phyloP scores from a whole-genome alignment of 2,113 vertebrate genomes.

The Perognathus longimembris region DNA sequence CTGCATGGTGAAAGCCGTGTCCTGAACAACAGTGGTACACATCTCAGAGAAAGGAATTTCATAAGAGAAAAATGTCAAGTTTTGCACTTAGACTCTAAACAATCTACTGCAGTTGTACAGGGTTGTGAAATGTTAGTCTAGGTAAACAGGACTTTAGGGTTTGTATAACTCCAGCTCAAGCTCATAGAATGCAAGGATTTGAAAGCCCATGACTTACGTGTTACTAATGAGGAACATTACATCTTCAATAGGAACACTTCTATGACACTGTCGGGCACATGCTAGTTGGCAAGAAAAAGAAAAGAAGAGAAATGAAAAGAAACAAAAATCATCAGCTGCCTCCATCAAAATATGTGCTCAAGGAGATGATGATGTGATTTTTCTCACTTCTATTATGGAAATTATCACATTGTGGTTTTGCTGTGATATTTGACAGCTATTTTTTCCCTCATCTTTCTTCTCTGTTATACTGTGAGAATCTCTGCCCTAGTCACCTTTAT shows the following conservation, averaged over 20 bases:
- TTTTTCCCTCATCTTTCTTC: neutral
- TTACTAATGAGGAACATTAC: neutral
- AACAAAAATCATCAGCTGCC: neutral
- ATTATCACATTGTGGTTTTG: neutral
- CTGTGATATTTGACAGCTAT: neutral
- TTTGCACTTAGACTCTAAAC: conserved; percentile 69
- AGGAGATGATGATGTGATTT: neutral
- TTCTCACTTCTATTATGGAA: neutral
- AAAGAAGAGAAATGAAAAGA: conserved; percentile 26
- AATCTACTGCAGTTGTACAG: conserved; percentile 47
- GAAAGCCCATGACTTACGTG: neutral
- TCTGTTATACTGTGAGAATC: neutral
- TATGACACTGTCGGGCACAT: neutral
- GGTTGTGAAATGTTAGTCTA: conserved; percentile 54
- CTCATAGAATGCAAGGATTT: conserved; percentile 37
- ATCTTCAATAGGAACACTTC: neutral
- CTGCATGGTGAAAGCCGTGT: conserved; percentile 54
- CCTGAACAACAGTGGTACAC: neutral
- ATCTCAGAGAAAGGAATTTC: conserved; percentile 60
- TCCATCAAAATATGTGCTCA: neutral
- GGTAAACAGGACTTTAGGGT: conserved; percentile 60
- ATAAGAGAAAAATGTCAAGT: conserved; percentile 74
- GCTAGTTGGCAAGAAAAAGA: neutral
- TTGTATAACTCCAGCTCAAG: conserved; percentile 60
- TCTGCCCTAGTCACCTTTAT: neutral